A percentile compares a stretch with the other conserved stretches of the same genome.
These are phyloP conservation scores for Amphipoea oculea DNA, from an alignment of 2,888 invertebrate genomes.

Conservation along the genomic window DNA sequence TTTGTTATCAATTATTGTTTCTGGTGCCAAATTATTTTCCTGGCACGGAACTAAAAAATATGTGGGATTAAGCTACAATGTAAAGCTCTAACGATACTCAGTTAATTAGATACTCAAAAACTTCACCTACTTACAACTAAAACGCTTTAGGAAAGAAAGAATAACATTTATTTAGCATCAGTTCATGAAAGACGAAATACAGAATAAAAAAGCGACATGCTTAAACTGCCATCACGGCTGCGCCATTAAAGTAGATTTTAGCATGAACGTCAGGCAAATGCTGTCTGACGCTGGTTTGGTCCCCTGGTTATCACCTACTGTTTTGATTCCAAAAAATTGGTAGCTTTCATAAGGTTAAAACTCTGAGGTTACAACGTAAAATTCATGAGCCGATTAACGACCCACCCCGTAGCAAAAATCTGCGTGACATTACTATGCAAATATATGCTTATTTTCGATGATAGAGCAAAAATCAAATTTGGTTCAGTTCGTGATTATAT, in stretches of 20 bases:
- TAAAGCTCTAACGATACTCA: background rate
- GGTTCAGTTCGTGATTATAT: conserved; percentile 49
- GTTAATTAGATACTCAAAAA: background rate
- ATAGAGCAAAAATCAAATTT: conserved; percentile 60
- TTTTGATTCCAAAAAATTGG: background rate
- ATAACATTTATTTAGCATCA: background rate
- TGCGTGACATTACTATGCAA: conserved; percentile 51
- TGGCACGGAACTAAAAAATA: background rate
- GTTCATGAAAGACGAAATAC: background rate
- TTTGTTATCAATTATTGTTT: background rate
- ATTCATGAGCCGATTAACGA: conserved; percentile 33
- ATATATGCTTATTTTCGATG: conserved; percentile 59
- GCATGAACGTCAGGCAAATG: background rate
- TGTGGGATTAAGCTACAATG: background rate
- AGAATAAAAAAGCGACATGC: background rate
- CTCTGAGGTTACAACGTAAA: background rate
- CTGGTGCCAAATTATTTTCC: background rate
- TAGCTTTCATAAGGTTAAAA: background rate
- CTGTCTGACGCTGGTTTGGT: background rate
- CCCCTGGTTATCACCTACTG: background rate
- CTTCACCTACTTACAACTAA: background rate
- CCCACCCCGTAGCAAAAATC: conserved; percentile 2
- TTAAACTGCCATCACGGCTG: background rate
- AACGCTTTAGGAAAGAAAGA: background rate
- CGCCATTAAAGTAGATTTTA: background rate